Conservation (phyloP, 1,140 invertebrate species). For the Cherax quadricarinatus region DNA sequence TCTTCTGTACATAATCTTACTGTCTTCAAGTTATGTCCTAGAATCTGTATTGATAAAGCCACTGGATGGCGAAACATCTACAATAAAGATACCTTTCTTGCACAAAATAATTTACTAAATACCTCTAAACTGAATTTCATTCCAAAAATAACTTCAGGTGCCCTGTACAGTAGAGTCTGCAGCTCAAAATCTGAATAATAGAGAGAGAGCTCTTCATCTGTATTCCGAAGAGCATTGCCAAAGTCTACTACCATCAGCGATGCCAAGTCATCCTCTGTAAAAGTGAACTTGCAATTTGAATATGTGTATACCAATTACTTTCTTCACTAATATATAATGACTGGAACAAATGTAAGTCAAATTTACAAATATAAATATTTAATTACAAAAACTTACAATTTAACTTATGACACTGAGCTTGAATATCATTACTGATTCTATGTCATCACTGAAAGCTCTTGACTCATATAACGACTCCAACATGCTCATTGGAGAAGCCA, state of each 20-base stretch:
- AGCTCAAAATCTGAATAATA: conserved; percentile 78
- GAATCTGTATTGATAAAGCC: too few relatives aligned
- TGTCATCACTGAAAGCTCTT: too few relatives aligned
- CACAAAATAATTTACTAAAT: not conserved
- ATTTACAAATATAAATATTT: not conserved
- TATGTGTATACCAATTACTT: not conserved
- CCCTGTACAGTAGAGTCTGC: conserved; percentile 76
- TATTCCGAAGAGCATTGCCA: conserved; percentile 77
- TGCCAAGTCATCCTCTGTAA: conserved; percentile 74
- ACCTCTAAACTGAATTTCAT: conserved; percentile 73
- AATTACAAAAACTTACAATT: not conserved
- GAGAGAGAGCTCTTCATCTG: conserved; percentile 76
- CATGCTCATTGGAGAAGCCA: too few relatives aligned
- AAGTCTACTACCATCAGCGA: conserved; percentile 77
- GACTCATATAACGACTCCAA: too few relatives aligned
- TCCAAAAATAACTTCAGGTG: conserved; percentile 74
- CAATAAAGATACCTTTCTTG: too few relatives aligned
- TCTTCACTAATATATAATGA: not conserved
- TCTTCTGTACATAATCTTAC: too few relatives aligned
- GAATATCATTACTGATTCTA: too few relatives aligned
- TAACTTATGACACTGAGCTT: too few relatives aligned
- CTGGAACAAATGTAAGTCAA: not conserved
- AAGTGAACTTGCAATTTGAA: not conserved
- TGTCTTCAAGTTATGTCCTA: too few relatives aligned
- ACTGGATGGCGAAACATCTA: too few relatives aligned